Evolutionary conservation across 2,113 vertebrate species (phyloP).

Genomic region (Ctenodactylus gundi): DNA sequence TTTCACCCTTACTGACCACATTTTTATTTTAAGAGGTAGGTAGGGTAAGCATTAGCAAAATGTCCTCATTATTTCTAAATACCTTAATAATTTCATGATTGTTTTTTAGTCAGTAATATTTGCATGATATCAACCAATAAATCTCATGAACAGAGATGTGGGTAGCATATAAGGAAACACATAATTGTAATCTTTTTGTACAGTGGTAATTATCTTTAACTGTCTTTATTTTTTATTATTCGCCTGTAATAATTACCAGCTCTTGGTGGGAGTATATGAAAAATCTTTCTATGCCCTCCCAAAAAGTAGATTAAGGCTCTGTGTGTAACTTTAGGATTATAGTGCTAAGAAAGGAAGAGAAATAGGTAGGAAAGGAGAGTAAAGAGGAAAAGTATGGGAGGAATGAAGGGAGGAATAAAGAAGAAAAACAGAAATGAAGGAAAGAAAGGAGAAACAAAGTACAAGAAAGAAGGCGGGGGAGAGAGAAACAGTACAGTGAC

Average conservation of each 20-base stretch:
- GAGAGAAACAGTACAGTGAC: not conserved
- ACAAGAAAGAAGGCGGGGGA: not conserved
- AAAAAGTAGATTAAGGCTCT: not conserved
- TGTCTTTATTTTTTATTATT: conserved; percentile 22
- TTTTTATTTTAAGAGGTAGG: conserved; percentile 21
- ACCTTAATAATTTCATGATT: not conserved
- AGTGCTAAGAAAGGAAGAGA: conserved; percentile 6
- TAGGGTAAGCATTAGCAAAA: not conserved
- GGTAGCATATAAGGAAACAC: not conserved
- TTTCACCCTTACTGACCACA: not conserved
- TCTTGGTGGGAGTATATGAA: not conserved
- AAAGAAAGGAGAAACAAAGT: not conserved
- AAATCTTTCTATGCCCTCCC: not conserved
- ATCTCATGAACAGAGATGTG: conserved; percentile 1
- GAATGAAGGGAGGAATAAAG: not conserved
- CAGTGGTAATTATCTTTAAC: not conserved
- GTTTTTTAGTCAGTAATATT: not conserved
- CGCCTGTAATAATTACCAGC: not conserved
- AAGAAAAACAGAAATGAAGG: not conserved
- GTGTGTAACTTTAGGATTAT: not conserved
- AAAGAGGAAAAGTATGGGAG: not conserved
- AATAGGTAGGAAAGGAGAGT: not conserved
- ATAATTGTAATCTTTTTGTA: not conserved
- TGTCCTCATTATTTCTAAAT: conserved; percentile 29
- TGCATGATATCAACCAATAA: not conserved